Evolutionary conservation across 2,888 invertebrate genomes (phyloP).

Genomic region (Thymelicus acteon): DNA sequence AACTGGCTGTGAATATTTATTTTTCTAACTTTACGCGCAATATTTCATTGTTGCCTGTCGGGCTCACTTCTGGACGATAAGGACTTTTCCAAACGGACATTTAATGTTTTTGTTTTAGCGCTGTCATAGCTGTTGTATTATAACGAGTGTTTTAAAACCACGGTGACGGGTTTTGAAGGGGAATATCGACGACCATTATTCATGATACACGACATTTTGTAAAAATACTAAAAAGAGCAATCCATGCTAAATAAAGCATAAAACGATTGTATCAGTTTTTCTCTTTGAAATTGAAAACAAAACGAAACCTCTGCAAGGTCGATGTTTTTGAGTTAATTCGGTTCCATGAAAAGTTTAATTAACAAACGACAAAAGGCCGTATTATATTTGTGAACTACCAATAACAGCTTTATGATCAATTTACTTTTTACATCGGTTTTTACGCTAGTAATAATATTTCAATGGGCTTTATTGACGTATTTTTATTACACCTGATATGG

Average conservation of each 20-base stretch:
- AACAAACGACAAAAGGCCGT: neutral
- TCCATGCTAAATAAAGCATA: too few species aligned
- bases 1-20: constrained; percentile 33
- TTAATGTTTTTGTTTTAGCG: constrained; percentile 30
- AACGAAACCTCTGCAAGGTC: too few species aligned
- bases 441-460: too few species aligned
- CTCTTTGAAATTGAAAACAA: too few species aligned
- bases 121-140: constrained; percentile 3
- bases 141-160: constrained; percentile 16
- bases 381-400: neutral
- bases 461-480: too few species aligned
- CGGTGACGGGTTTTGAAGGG: constrained; percentile 1
- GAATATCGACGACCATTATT: constrained; percentile 8
- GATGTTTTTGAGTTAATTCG: neutral
- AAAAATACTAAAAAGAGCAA: too few species aligned
- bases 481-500: too few species aligned
- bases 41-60: constrained; percentile 29
- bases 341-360: neutral
- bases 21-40: constrained; percentile 27
- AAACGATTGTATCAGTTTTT: too few species aligned
- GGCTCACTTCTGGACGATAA: constrained; percentile 22
- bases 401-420: neutral
- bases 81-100: constrained; percentile 25
- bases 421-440: neutral
- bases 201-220: neutral